phyloP scores from a whole-genome alignment of 2,113 vertebrate genomes.

The Rhadina sibilatrix region DNA sequence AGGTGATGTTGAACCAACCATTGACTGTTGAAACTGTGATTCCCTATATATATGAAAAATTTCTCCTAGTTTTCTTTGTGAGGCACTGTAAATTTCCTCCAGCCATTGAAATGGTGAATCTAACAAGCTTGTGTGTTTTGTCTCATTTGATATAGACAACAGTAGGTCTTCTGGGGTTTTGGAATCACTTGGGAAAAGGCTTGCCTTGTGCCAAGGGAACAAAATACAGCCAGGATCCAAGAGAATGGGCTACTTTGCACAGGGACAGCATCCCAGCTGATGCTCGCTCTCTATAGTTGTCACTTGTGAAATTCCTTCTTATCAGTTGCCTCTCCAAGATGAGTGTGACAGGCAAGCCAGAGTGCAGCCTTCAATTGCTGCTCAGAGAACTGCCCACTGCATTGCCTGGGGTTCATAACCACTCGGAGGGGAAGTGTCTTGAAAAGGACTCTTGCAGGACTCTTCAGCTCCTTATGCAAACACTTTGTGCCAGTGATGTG shows the following conservation, averaged over 20 bases:
- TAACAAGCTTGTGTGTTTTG: background rate
- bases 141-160: background rate
- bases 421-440: rapidly evolving
- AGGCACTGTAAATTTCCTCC: background rate
- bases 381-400: background rate
- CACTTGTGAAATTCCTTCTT: background rate
- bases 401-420: background rate
- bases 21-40: background rate
- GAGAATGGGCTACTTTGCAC: background rate
- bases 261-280: background rate
- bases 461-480: background rate
- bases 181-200: background rate
- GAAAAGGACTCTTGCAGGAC: background rate
- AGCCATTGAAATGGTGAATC: background rate
- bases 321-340: background rate
- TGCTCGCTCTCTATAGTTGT: rapidly evolving
- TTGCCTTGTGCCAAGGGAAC: background rate
- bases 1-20: background rate
- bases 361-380: background rate
- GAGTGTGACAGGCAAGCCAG: background rate
- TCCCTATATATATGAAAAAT: background rate
- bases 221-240: background rate
- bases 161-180: background rate
- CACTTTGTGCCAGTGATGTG: background rate
- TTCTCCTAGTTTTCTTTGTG: background rate